Evolutionary conservation across 2,888 invertebrate species (phyloP).

Genomic region (Agrochola litura): DNA sequence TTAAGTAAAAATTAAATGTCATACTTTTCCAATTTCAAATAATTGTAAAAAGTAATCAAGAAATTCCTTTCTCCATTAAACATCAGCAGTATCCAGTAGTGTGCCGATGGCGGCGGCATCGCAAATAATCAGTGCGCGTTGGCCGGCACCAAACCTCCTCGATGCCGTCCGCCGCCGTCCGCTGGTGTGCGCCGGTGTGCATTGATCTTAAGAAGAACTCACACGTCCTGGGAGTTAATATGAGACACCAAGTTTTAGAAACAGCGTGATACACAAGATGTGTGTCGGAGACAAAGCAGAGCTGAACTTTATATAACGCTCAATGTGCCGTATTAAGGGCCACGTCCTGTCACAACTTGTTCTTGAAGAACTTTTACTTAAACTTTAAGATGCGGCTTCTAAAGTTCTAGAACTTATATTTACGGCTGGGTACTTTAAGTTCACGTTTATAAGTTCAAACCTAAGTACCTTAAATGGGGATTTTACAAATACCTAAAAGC

Average conservation of each 20-base stretch:
- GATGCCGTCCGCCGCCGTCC: neutral
- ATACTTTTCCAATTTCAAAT: too few species aligned
- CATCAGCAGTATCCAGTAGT: too few species aligned
- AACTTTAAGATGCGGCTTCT: slow-evolving; percentile 3
- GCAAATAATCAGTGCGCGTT: neutral
- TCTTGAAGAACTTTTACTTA: neutral
- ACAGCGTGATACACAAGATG: neutral
- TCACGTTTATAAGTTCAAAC: neutral
- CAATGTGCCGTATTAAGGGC: neutral
- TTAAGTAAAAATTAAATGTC: too few species aligned
- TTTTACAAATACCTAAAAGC: too few species aligned
- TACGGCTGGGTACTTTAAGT: neutral
- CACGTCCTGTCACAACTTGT: neutral
- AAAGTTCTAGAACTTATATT: neutral
- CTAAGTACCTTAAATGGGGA: too few species aligned
- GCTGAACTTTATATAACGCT: neutral
- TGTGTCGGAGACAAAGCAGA: neutral
- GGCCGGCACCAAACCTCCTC: too few species aligned
- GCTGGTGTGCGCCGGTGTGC: too few species aligned
- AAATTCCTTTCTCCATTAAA: too few species aligned
- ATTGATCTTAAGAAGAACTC: too few species aligned
- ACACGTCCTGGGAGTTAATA: neutral
- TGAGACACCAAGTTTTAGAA: neutral
- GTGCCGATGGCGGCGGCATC: neutral
- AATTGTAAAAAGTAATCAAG: too few species aligned